Evolutionary conservation across 1,140 invertebrate genomes (phyloP).

Genomic region (Rhizoglyphus robini): DNA sequence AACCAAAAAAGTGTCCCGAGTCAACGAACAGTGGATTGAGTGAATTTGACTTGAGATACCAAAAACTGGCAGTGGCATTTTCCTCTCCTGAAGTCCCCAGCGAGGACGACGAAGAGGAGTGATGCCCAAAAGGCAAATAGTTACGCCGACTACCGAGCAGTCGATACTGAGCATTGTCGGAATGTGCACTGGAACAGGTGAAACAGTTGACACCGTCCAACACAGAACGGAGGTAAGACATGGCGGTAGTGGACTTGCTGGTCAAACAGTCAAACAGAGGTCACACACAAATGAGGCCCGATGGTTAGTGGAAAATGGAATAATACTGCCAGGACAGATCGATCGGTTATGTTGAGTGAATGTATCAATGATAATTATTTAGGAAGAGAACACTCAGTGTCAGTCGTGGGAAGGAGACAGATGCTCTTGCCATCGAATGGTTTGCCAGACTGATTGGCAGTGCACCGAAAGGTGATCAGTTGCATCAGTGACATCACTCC

Average conservation of each 20-base stretch:
- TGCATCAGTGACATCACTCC: too few species aligned
- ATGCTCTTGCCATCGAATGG: too few species aligned
- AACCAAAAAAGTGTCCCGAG: background rate
- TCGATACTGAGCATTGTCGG: background rate
- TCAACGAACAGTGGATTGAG: background rate
- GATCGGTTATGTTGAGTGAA: too few species aligned
- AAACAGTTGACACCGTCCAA: slow-evolving; percentile 9
- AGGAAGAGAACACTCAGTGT: too few species aligned
- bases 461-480: too few species aligned
- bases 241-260: background rate
- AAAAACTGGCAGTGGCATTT: slow-evolving; percentile 7
- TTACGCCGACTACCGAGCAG: background rate
- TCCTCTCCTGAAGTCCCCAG: background rate
- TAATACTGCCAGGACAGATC: too few species aligned
- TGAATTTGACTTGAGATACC: slow-evolving; percentile 2
- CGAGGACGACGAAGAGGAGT: too few species aligned
- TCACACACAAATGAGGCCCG: background rate
- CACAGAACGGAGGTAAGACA: slow-evolving; percentile 9
- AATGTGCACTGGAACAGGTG: slow-evolving; percentile 8
- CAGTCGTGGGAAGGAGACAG: too few species aligned
- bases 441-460: too few species aligned
- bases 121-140: too few species aligned
- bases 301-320: too few species aligned
- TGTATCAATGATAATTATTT: too few species aligned
- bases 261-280: background rate